phyloP scores from a whole-genome alignment of 2,888 invertebrate genomes.

The Drosophila macrothrix region DNA sequence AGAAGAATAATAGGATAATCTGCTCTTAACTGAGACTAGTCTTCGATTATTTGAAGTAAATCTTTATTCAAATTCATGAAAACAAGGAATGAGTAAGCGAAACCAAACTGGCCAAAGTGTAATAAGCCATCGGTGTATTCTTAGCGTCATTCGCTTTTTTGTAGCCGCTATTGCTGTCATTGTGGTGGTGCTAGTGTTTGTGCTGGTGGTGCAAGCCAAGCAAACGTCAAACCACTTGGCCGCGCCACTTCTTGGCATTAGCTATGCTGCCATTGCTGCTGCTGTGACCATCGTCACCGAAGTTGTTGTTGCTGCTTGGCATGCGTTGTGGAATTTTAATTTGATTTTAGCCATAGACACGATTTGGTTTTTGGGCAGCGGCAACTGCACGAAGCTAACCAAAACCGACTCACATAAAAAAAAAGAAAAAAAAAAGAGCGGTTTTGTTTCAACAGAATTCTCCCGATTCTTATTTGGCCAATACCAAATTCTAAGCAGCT shows the following conservation, averaged over 20 bases:
- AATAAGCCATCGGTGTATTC: background rate
- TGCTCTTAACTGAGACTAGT: too few species aligned
- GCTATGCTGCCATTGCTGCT: conserved; percentile 62
- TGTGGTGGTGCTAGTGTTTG: conserved; percentile 6
- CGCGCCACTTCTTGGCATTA: conserved; percentile 78
- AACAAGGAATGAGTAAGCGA: background rate
- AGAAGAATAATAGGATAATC: background rate
- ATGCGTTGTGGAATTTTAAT: conserved; percentile 82
- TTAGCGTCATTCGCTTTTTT: background rate
- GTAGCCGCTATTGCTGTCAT: background rate
- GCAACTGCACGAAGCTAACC: conserved; percentile 60
- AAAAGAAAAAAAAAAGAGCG: conserved; percentile 37
- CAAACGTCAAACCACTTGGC: conserved; percentile 55
- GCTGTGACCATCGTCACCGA: conserved; percentile 28
- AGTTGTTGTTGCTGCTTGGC: conserved; percentile 53
- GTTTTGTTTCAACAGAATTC: conserved; percentile 29
- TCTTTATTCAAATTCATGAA: background rate
- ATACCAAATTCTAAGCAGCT: conserved; percentile 56
- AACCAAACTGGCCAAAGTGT: conserved; percentile 6
- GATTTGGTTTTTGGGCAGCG: conserved; percentile 74
- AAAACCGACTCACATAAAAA: conserved; percentile 48
- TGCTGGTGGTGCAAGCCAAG: conserved; percentile 46
- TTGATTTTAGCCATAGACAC: conserved; percentile 82
- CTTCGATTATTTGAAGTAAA: background rate
- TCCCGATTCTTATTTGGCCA: conserved; percentile 37